Conservation (phyloP, 2,888 invertebrate genomes). For the Dilophus febrilis region DNA sequence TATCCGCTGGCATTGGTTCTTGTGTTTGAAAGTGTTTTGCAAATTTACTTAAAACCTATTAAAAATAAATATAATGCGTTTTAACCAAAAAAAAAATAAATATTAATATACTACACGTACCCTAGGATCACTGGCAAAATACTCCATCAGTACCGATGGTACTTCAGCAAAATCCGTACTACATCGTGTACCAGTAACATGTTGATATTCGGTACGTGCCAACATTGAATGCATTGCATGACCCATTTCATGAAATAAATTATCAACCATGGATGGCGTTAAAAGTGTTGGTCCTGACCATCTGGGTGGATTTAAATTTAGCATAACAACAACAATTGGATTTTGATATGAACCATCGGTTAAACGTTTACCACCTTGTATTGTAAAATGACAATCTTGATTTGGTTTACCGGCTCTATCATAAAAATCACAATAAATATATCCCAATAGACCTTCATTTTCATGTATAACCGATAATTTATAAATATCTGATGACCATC, state of each 20-base stretch:
- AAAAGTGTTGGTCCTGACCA: constrained; percentile 64
- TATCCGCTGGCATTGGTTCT: constrained; percentile 60
- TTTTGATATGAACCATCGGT: constrained; percentile 70
- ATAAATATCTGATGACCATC: constrained; percentile 77
- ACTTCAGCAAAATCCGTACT: constrained; percentile 98
- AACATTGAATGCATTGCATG: constrained; percentile 99
- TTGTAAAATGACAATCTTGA: constrained; percentile 98
- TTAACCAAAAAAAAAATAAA: background rate
- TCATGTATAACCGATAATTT: constrained; percentile 83
- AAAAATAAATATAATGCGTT: too few relatives aligned
- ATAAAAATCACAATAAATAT: constrained; percentile 95
- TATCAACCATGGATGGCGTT: constrained; percentile 74
- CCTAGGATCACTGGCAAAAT: constrained; percentile 79
- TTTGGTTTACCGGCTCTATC: constrained; percentile 80
- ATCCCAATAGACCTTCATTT: constrained; percentile 64
- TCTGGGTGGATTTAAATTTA: constrained; percentile 64
- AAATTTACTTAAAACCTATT: constrained; percentile 67
- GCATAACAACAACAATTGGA: constrained; percentile 84
- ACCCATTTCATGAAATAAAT: constrained; percentile 97
- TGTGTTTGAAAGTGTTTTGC: constrained; percentile 84
- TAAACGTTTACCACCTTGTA: constrained; percentile 74
- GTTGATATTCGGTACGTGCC: constrained; percentile 87
- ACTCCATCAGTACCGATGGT: constrained; percentile 97
- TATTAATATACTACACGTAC: constrained; percentile 26
- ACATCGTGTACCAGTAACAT: constrained; percentile 93